Evolutionary conservation across 2,113 vertebrate genomes (phyloP).

Genomic region (Elgaria multicarinata): DNA sequence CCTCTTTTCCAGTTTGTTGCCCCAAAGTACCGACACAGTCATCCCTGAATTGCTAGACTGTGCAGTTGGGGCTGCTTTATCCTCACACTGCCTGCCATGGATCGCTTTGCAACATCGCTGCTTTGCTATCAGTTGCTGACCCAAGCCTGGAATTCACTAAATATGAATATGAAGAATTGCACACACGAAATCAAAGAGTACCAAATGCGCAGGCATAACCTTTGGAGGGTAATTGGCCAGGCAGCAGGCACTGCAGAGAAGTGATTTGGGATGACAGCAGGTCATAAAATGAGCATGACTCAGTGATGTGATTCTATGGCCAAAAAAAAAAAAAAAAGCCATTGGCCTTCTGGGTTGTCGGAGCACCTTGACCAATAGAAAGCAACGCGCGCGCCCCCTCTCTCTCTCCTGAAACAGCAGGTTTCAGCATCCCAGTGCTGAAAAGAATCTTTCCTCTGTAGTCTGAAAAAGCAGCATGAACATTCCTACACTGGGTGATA

Average conservation of each 20-base stretch:
- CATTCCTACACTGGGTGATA: neutral
- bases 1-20: neutral
- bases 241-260: neutral
- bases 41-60: neutral
- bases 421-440: neutral
- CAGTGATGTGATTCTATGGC: neutral
- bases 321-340: no score
- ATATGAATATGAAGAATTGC: neutral
- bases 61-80: neutral
- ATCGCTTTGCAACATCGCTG: neutral
- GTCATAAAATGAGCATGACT: slow-evolving; percentile 3
- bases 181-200: neutral
- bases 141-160: neutral
- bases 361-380: neutral
- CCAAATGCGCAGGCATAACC: neutral
- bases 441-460: neutral
- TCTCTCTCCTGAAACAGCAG: neutral
- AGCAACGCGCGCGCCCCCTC: accelerated
- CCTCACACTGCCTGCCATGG: no score
- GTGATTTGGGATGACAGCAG: neutral
- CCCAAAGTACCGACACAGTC: neutral
- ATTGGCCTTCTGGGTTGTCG: neutral
- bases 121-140: neutral
- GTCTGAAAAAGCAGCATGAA: neutral
- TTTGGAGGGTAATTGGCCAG: neutral